phyloP scores from a whole-genome alignment of 23 tunicate genomes.

The Aplidium turbinatum region DNA sequence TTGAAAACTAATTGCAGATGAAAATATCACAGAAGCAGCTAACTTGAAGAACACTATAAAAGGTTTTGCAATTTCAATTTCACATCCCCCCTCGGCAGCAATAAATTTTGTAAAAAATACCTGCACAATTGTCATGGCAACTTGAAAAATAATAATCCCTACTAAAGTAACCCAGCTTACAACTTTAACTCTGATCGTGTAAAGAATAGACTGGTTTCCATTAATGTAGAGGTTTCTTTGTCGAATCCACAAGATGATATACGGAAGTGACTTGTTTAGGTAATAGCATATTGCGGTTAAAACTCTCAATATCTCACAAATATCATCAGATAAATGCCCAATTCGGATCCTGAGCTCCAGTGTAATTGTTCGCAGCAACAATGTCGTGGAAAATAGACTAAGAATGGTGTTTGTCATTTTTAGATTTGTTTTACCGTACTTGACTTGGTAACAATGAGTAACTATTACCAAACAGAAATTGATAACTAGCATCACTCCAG shows the following conservation, averaged over 20 bases:
- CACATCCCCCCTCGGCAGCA: slow-evolving; percentile 14
- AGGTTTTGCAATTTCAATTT: background rate
- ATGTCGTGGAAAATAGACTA: background rate
- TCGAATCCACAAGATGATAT: slow-evolving; percentile 26
- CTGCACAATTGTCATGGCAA: slow-evolving; percentile 5
- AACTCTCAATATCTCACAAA: slow-evolving; percentile 2
- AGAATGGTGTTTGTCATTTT: background rate
- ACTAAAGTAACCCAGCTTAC: background rate
- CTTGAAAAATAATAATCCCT: slow-evolving; percentile 11
- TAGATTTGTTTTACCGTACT: background rate
- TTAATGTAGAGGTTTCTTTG: slow-evolving; percentile 1
- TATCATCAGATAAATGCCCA: slow-evolving; percentile 4
- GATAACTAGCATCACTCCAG: background rate
- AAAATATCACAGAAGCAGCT: slow-evolving; percentile 16
- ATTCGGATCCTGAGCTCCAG: background rate
- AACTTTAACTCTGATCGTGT: background rate
- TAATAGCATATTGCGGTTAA: background rate
- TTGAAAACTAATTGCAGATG: slow-evolving; percentile 9
- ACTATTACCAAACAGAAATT: background rate
- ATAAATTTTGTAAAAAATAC: background rate
- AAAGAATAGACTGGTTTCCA: background rate
- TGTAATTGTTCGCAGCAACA: slow-evolving; percentile 6
- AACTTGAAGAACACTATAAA: background rate
- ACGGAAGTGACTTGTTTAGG: slow-evolving; percentile 11
- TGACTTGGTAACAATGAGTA: slow-evolving; percentile 1